A percentile compares a stretch with the other conserved stretches of the same genome.
Evolutionary conservation across 1,140 invertebrate genomes (phyloP).

Genomic region (Cydia amplana): DNA sequence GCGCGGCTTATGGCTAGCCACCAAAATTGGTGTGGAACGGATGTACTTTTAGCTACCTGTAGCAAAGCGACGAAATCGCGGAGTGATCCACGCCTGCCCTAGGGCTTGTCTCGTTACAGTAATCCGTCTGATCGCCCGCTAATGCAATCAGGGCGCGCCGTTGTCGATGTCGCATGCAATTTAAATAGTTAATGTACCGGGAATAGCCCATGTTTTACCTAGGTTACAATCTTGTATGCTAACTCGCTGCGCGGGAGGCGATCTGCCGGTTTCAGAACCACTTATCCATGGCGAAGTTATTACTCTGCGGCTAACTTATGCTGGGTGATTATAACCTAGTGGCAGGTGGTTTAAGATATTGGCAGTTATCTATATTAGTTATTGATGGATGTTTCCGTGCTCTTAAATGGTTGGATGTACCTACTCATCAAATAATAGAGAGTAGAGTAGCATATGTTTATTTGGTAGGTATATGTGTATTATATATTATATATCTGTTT

Average conservation of each 20-base stretch:
- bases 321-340: slow-evolving; percentile 7
- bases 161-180: slow-evolving; percentile 25
- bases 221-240: slow-evolving; percentile 23
- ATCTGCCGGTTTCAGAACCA: slow-evolving; percentile 23
- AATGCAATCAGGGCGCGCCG: background rate
- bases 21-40: too few species aligned
- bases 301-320: slow-evolving; percentile 22
- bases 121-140: slow-evolving; percentile 16
- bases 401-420: background rate
- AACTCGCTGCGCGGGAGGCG: slow-evolving; percentile 24
- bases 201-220: slow-evolving; percentile 12
- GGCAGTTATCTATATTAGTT: background rate
- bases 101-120: slow-evolving; percentile 19
- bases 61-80: too few species aligned
- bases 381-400: background rate
- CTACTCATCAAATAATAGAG: too few species aligned
- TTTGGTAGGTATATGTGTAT: too few species aligned
- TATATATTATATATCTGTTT: too few species aligned
- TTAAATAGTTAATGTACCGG: slow-evolving; percentile 13
- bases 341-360: background rate
- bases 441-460: too few species aligned
- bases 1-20: too few species aligned
- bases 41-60: too few species aligned
- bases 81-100: too few species aligned
- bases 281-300: slow-evolving; percentile 7